Base-by-base conservation (phyloP, 2,888 invertebrate species). In the Hedya salicella region DNA sequence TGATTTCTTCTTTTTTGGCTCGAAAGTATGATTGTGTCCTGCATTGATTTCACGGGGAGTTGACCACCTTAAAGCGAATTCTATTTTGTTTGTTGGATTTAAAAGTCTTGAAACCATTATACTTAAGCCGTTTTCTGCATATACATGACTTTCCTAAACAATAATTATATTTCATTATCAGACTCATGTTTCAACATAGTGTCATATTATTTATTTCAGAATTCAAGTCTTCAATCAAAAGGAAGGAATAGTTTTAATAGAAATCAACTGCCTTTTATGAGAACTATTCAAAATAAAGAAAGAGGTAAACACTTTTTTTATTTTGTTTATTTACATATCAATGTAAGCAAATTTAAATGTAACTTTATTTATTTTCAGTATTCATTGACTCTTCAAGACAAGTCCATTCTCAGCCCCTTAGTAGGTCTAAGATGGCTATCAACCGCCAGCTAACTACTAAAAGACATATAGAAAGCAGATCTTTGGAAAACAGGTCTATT, bases 351-450 rank as follows among this genome's bases (percentile, higher is more conserved):
- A n/a, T n/a, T n/a, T n/a, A n/a, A n/a, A n/a, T n/a, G n/a, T n/a
- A 25, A 25, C 6, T 25, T 25, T 25, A 25, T 25, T 25, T 25
- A 25, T 25, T 67, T 78, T 50, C 75, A 89, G 91, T 86, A 40
- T 93, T 92, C 72, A 71, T 81, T 68, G 92, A 93, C 75, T 71
- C 81, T 52, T 86, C 92, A 46, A 83, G 92, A 71, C 91, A 91
- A 76, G 92, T 93, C 16, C 87, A 86, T 40, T 89, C 91, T 44
- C 87, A 90, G 68, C 84, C 85, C 3, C 70, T 82, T 61, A 39
- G 62, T 63, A 69, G 65, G 54, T 13, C 68, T 65, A 68, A 75
- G 74, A 72, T 73, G 69, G 42, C 68, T 66, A 25, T 59, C 56
- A 82, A 72, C 63, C 75, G 75, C 50, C 79, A 82, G 71, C 71